These are phyloP conservation scores for Misgurnus mizolepis DNA, from an alignment of 2,113 vertebrate genomes.

Conservation along the genomic window DNA sequence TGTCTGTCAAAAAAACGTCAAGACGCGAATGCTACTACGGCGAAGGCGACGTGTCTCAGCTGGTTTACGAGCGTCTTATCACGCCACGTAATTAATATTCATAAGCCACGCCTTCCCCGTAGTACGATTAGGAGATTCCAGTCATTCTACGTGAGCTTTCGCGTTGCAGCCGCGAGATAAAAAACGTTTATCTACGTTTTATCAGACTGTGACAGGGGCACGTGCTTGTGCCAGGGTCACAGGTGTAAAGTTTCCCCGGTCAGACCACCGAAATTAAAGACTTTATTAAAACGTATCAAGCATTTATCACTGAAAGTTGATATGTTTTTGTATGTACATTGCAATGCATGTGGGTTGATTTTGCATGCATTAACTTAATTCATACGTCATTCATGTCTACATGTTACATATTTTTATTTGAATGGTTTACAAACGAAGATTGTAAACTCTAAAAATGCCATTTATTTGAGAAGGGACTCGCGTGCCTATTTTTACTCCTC, in stretches of 20 bases:
- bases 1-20: not conserved
- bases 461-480: constrained; percentile 31
- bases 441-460: not conserved
- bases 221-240: constrained; percentile 12
- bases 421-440: not conserved
- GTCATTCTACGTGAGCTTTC: too few species aligned
- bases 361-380: too few species aligned
- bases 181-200: not conserved
- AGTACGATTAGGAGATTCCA: not conserved
- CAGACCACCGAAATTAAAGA: not conserved
- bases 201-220: not conserved
- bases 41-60: not conserved
- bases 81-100: not conserved
- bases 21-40: not conserved
- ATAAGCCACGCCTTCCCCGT: not conserved
- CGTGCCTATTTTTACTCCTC: constrained; percentile 67
- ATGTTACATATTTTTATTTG: not conserved
- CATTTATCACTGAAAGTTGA: too few species aligned
- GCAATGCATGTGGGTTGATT: too few species aligned
- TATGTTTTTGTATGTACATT: too few species aligned
- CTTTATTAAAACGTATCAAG: too few species aligned
- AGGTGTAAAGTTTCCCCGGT: constrained; percentile 10
- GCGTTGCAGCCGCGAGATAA: not conserved
- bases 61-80: not conserved
- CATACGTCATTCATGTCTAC: not conserved